phyloP scores from a whole-genome alignment of 2,113 vertebrate species.

The Odontophorus gujanensis region DNA sequence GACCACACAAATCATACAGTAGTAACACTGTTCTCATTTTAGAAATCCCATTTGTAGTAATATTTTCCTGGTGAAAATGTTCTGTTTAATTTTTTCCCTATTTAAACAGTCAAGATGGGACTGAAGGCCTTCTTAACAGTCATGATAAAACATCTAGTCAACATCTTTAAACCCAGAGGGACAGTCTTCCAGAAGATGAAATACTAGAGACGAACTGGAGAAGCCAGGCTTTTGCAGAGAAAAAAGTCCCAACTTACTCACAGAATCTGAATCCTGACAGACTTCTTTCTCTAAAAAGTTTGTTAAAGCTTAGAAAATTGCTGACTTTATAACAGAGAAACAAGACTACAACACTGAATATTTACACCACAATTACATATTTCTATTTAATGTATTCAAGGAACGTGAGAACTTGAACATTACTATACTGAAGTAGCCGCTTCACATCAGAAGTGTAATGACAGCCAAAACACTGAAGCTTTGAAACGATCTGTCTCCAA shows the following conservation, averaged over 20 bases:
- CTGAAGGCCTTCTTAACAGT: neutral
- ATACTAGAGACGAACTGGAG: neutral
- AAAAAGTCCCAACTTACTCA: neutral
- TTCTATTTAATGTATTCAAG: neutral
- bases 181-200: neutral
- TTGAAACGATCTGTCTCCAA: conserved; percentile 1
- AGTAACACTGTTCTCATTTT: neutral
- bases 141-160: neutral
- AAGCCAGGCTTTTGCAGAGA: neutral
- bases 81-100: neutral
- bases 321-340: neutral
- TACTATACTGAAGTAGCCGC: neutral
- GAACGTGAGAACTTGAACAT: neutral
- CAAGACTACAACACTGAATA: neutral
- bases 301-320: neutral
- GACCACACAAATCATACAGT: neutral
- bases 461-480: neutral
- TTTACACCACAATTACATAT: neutral
- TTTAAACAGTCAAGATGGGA: neutral
- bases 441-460: neutral
- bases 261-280: neutral
- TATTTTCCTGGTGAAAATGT: neutral
- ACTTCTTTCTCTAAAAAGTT: neutral
- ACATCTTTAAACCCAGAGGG: neutral
- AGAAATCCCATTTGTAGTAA: neutral